A percentile compares a stretch with the other conserved stretches of the same genome.
Conservation (phyloP, 2,888 invertebrate genomes). For the Pyralis farinalis region DNA sequence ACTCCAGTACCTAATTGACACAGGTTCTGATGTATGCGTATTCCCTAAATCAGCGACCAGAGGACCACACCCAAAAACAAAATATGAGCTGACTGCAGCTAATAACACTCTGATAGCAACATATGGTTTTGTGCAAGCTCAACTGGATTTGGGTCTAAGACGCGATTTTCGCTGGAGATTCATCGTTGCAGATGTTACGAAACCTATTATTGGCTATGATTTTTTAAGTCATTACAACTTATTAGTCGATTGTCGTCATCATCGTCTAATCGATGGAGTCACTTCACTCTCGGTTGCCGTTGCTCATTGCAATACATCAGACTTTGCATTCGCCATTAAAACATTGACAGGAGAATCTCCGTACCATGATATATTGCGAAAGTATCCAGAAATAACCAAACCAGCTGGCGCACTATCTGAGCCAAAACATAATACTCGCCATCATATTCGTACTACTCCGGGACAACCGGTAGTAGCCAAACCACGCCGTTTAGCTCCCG, state of each 20-base stretch:
- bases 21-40: slow-evolving; percentile 18
- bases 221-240: slow-evolving; percentile 34
- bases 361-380: slow-evolving; percentile 11
- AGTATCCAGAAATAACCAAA: slow-evolving; percentile 13
- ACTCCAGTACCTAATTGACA: slow-evolving; percentile 7
- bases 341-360: slow-evolving; percentile 7
- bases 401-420: slow-evolving; percentile 5
- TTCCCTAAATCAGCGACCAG: slow-evolving; percentile 16
- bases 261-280: slow-evolving; percentile 20
- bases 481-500: slow-evolving; percentile 17
- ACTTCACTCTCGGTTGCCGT: slow-evolving; percentile 15
- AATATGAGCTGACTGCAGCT: slow-evolving; percentile 32
- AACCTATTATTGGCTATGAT: slow-evolving; percentile 39
- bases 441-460: slow-evolving; percentile 1
- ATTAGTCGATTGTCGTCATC: slow-evolving; percentile 30
- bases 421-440: slow-evolving; percentile 3
- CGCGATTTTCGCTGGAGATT: slow-evolving; percentile 32
- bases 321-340: not conserved
- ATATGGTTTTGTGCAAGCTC: slow-evolving; percentile 15
- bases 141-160: slow-evolving; percentile 15
- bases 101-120: slow-evolving; percentile 31
- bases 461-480: slow-evolving; percentile 16
- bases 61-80: slow-evolving; percentile 12
- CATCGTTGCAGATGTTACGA: slow-evolving; percentile 32
- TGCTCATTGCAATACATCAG: not conserved